Evolutionary conservation across 2,797 vertebrate genomes (phyloP).

Genomic region (Rhinophrynus dorsalis): DNA sequence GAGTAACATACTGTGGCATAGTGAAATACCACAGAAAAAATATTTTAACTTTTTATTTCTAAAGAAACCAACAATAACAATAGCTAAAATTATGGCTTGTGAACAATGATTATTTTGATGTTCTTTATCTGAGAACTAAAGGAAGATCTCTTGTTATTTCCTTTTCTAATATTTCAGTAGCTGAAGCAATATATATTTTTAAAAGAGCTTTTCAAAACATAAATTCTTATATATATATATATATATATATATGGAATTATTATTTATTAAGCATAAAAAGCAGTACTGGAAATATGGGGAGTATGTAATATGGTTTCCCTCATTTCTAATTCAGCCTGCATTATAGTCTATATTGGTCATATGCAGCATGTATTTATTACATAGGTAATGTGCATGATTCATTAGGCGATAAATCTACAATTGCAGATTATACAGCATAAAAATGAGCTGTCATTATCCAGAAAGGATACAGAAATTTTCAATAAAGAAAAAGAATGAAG

Average conservation of each 20-base stretch:
- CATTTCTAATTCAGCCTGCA: not conserved
- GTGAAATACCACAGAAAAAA: no score
- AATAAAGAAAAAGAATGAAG: conserved; percentile 64
- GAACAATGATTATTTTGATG: no score
- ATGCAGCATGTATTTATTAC: not conserved
- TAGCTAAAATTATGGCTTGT: no score
- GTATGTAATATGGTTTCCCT: not conserved
- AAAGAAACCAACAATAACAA: no score
- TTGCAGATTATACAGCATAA: conserved; percentile 65
- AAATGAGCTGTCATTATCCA: conserved; percentile 63
- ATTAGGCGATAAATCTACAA: conserved; percentile 61
- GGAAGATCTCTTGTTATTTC: no score
- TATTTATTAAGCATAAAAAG: not conserved
- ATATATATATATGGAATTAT: not conserved
- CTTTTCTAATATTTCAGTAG: no score
- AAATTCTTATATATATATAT: conserved; percentile 14
- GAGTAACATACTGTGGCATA: no score
- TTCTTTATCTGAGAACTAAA: no score
- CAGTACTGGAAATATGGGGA: not conserved
- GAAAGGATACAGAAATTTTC: conserved; percentile 60
- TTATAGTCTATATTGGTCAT: not conserved
- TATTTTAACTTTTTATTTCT: no score
- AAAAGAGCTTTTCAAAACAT: no score
- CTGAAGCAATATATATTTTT: no score
- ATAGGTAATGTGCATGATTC: conserved; percentile 23